These are phyloP conservation scores for Phyllostomus discolor DNA, from an alignment of 2,113 vertebrate species.

Conservation along the genomic window DNA sequence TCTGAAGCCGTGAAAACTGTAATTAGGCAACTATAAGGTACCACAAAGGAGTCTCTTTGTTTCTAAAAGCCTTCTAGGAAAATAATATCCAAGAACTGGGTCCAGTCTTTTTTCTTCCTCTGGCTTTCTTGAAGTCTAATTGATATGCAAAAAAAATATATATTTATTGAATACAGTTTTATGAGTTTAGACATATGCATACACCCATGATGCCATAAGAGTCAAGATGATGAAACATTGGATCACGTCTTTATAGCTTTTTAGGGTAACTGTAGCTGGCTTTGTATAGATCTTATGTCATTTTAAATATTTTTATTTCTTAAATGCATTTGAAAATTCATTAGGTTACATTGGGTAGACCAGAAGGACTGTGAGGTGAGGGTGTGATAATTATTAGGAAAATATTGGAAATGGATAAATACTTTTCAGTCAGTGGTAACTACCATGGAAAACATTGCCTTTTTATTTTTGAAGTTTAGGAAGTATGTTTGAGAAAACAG, in stretches of 20 bases:
- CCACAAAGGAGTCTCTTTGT: not conserved
- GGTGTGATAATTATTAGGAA: not conserved
- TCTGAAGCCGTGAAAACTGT: not conserved
- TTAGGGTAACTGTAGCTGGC: not conserved
- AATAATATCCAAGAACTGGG: not conserved
- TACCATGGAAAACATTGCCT: not conserved
- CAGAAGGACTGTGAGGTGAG: not conserved
- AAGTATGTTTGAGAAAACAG: not conserved
- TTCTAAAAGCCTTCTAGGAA: not conserved
- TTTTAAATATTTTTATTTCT: slow-evolving; percentile 8
- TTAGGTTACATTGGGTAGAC: not conserved
- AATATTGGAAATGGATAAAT: not conserved
- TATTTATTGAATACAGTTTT: not conserved
- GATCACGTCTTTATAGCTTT: not conserved
- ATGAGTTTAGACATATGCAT: not conserved
- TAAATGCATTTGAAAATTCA: not conserved
- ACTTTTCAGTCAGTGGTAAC: not conserved
- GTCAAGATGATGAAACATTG: not conserved
- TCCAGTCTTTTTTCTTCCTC: not conserved
- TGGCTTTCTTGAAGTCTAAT: not conserved
- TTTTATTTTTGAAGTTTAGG: slow-evolving; percentile 41
- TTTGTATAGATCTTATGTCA: not conserved
- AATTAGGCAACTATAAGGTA: not conserved
- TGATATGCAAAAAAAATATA: not conserved
- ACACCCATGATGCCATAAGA: not conserved